Conservation (phyloP, 1,140 invertebrate genomes). For the Ips nitidus region DNA sequence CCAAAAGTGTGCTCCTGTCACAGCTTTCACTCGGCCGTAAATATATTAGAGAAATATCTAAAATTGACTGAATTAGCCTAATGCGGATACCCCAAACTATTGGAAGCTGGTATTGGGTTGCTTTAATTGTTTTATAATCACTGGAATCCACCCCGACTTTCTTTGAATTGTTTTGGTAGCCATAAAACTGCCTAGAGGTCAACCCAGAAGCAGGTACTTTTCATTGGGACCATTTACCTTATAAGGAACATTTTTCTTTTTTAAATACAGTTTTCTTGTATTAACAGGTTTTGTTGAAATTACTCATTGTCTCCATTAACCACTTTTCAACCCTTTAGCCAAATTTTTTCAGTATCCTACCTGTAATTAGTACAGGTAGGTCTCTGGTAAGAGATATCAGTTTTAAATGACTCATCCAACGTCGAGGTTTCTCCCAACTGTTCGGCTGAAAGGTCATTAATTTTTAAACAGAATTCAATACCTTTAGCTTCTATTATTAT, state of each 20-base stretch:
- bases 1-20: constrained; percentile 45
- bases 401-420: constrained; percentile 32
- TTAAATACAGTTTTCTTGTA: no score
- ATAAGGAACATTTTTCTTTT: constrained; percentile 44
- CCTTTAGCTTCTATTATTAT: neutral
- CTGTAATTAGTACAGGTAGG: constrained; percentile 18
- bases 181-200: constrained; percentile 38
- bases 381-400: constrained; percentile 27
- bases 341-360: neutral
- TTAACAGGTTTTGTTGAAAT: neutral
- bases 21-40: constrained; percentile 47
- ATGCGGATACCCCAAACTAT: constrained; percentile 30
- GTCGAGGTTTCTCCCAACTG: constrained; percentile 28
- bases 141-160: neutral
- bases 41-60: constrained; percentile 43
- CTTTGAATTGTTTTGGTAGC: constrained; percentile 12
- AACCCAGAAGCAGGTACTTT: constrained; percentile 28
- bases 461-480: constrained; percentile 11
- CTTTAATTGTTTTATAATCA: neutral
- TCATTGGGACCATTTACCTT: constrained; percentile 42
- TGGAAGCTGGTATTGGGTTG: no score
- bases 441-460: constrained; percentile 28
- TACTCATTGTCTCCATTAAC: neutral
- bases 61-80: constrained; percentile 39
- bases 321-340: neutral